Percentiles rank a stretch among this genome's conserved stretches.
These are phyloP conservation scores for Neoarius graeffei DNA, from an alignment of 2,113 vertebrate genomes.

Conservation along the genomic window DNA sequence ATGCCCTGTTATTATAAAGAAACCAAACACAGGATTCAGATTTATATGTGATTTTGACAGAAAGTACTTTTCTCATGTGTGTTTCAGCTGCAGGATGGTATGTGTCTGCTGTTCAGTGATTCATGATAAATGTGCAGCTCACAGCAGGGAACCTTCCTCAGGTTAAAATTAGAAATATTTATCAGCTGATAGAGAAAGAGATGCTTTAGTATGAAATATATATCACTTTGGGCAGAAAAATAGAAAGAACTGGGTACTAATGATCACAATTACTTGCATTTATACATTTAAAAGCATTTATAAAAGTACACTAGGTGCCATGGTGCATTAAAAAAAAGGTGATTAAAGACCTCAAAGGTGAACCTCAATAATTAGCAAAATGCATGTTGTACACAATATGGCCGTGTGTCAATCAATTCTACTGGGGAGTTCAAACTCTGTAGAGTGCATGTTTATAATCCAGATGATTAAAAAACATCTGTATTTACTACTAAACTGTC, in stretches of 20 bases:
- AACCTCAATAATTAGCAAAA: not conserved
- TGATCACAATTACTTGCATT: not conserved
- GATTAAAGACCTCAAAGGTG: not conserved
- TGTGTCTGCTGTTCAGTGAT: conserved; percentile 48
- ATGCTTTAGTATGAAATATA: not conserved
- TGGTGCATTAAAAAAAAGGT: not conserved
- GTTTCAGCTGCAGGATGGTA: not conserved
- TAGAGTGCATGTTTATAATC: not conserved
- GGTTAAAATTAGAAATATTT: conserved; percentile 48
- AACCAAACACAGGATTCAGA: not conserved
- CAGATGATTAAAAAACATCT: too few species aligned
- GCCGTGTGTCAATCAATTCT: not conserved
- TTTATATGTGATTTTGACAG: not conserved
- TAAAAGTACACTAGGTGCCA: not conserved
- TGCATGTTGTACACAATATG: not conserved
- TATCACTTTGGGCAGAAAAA: not conserved
- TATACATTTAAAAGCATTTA: not conserved
- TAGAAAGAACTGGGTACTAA: not conserved
- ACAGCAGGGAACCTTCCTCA: conserved; percentile 47
- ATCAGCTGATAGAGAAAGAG: conserved; percentile 16
- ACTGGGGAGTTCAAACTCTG: not conserved
- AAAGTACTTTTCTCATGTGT: not conserved
- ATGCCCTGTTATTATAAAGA: not conserved
- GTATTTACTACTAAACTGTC: too few species aligned
- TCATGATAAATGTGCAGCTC: conserved; percentile 47